Conservation (phyloP, 2,888 invertebrate genomes). For the Hermodice carunculata region DNA sequence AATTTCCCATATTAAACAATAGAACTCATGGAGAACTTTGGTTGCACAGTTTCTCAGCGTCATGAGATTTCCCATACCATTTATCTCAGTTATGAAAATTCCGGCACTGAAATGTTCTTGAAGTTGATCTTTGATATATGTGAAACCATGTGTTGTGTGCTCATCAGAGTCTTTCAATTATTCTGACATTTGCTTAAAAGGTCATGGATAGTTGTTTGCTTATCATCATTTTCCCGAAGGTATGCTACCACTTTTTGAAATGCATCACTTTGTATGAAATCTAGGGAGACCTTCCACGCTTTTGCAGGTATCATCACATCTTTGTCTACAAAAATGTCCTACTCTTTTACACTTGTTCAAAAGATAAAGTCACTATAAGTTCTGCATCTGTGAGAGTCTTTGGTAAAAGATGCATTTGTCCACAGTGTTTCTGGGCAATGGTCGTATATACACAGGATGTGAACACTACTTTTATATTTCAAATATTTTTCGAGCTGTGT, state of each 20-base stretch:
- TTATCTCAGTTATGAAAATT: constrained; percentile 37
- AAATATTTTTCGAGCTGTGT: too few species aligned
- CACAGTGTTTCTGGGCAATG: too few species aligned
- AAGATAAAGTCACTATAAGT: too few species aligned
- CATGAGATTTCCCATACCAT: constrained; percentile 38
- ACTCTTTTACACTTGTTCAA: too few species aligned
- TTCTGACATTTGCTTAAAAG: constrained; percentile 1
- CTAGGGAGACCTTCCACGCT: background rate
- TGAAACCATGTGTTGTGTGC: constrained; percentile 15
- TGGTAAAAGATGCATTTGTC: too few species aligned
- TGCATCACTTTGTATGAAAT: constrained; percentile 2
- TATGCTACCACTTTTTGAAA: constrained; percentile 7
- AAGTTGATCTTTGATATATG: constrained; percentile 37
- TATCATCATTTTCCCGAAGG: constrained; percentile 19
- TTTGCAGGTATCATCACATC: too few species aligned
- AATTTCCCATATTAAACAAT: constrained; percentile 17
- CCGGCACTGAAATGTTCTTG: constrained; percentile 37
- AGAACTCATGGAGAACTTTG: constrained; percentile 30
- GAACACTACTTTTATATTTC: too few species aligned
- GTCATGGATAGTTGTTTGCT: constrained; percentile 9
- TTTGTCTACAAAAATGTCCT: too few species aligned
- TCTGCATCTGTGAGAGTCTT: too few species aligned
- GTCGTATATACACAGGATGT: too few species aligned
- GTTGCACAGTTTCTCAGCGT: constrained; percentile 36
- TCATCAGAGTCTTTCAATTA: background rate